Base-by-base conservation (phyloP, 2,888 invertebrate genomes). In the Temnothorax ravouxi region DNA sequence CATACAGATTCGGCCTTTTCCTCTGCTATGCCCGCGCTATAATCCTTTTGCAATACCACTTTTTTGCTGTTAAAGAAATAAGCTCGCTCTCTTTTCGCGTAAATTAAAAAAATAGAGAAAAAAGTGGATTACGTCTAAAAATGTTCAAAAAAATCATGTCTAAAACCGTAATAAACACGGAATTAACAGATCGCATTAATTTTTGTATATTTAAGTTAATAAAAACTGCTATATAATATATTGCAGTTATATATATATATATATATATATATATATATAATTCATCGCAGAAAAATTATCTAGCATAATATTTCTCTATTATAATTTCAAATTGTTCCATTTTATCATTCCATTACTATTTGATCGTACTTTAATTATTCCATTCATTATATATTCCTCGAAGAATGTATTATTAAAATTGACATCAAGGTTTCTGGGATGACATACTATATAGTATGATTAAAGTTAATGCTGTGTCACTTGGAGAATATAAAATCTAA, bases 81-180 rank as follows among this genome's bases (percentile, higher is more conserved):
- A 25, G 15, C 25, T 67, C 18, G n/a, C 3, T n/a, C 34, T 34
- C 25, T 54, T 41, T 66, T 15, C 21, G 11, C 8, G 15, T 44
- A 75, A 75, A 38, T 66, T 29, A 29, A 11, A 15, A 77, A 77
- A 77, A 64, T 38, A 77, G 4, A n/a, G 41, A 4, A 67, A 77
- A 56, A 66, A 29, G n/a, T 41, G 4, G 15, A 56, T 67, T 34
- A 66, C 4, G 15, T 54, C 6, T 25, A 44, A 77, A 66, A 77
- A 67, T 18, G 1, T 54, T 77, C 29, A 15, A 38, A 8, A n/a
- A 54, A 34, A 29, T 0, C 29, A 29, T 29, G 29, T 29, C 0
- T 29, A 29, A 29, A 54, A 44, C 4, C n/a, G 41, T 29, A 76
- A 64, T 18, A n/a, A 77, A 6, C 44, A 6, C 9, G 67, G 29